phyloP scores from a whole-genome alignment of 1,140 invertebrate species.

The Rhagoletis zephyria region DNA sequence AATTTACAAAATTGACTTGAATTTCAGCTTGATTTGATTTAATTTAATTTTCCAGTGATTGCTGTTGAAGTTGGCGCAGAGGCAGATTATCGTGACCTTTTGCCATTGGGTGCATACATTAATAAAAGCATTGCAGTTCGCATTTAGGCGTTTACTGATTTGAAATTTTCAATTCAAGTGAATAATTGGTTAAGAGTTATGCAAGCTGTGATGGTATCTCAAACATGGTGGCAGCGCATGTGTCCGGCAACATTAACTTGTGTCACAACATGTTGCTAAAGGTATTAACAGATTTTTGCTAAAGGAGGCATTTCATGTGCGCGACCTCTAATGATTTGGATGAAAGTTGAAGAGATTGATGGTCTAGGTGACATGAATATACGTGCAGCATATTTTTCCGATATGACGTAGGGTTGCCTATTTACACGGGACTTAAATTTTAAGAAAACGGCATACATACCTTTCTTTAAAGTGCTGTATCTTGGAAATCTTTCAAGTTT shows the following conservation, averaged over 20 bases:
- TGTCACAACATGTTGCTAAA: neutral
- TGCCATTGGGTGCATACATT: neutral
- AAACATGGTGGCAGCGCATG: neutral
- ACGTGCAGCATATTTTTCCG: no score
- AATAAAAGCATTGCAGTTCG: neutral
- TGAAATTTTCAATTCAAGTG: neutral
- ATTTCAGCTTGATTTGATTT: conserved; percentile 53
- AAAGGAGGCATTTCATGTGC: no score
- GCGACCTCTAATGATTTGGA: no score
- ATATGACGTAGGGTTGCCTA: no score
- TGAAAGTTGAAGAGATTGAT: no score
- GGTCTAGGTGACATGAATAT: no score
- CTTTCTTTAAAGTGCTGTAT: no score
- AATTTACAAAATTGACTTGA: conserved; percentile 53
- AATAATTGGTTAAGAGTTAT: neutral
- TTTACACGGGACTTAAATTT: no score
- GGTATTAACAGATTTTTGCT: neutral
- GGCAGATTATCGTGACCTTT: neutral
- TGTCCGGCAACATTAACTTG: neutral
- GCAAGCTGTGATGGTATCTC: neutral
- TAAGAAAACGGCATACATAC: no score
- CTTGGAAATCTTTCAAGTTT: no score
- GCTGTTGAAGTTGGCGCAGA: neutral
- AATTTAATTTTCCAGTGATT: conserved; percentile 47
- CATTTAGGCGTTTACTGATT: neutral